Evolutionary conservation across 2,888 invertebrate species (phyloP).

Genomic region (Celastrina argiolus): DNA sequence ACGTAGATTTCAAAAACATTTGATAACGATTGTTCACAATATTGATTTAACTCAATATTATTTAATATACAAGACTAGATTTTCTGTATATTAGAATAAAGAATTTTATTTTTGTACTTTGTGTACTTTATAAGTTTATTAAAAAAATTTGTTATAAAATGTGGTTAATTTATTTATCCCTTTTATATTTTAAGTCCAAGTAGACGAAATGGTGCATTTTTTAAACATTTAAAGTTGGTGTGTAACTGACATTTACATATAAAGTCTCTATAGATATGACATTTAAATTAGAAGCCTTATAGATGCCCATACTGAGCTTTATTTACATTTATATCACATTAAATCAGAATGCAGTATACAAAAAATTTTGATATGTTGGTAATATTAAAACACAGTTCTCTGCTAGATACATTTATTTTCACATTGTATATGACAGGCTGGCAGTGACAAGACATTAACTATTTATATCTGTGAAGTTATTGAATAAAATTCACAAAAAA

Average conservation of each 20-base stretch:
- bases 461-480: conserved; percentile 19
- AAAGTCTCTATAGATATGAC: no score
- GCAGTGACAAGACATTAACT: conserved; percentile 33
- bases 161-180: background rate
- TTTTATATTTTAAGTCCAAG: background rate
- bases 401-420: conserved; percentile 36
- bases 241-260: no score
- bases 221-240: no score
- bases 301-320: no score
- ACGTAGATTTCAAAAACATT: background rate
- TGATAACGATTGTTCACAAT: background rate
- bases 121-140: conserved; percentile 46
- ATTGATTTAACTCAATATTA: background rate
- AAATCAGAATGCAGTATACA: no score
- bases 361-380: no score
- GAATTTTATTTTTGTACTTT: conserved; percentile 63
- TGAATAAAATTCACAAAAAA: conserved; percentile 18
- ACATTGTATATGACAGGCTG: conserved; percentile 34
- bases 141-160: conserved; percentile 32
- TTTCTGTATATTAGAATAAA: conserved; percentile 27
- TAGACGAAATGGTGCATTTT: no score
- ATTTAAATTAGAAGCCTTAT: no score
- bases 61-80: conserved; percentile 22
- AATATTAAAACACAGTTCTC: conserved; percentile 25
- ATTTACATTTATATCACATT: no score